Evolutionary conservation across 2,888 invertebrate species (phyloP).

Genomic region (Agrilus cyanescens): DNA sequence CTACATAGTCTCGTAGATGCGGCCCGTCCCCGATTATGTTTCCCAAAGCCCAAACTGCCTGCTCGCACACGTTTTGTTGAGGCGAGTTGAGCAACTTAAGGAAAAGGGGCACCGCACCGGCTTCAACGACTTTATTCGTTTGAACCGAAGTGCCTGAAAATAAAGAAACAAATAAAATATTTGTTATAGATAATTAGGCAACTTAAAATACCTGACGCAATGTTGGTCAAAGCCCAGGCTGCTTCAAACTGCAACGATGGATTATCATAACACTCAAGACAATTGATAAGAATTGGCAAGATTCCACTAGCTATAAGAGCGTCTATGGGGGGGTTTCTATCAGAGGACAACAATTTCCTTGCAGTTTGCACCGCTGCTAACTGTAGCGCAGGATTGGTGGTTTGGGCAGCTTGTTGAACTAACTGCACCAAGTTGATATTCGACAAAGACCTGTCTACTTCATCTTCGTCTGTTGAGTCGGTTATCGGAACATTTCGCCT

Average conservation of each 20-base stretch:
- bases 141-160: slow-evolving; percentile 64
- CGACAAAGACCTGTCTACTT: slow-evolving; percentile 56
- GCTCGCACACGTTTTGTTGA: slow-evolving; percentile 96
- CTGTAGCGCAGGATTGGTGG: slow-evolving; percentile 68
- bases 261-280: slow-evolving; percentile 76
- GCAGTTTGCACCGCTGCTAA: slow-evolving; percentile 89
- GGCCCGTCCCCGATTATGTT: slow-evolving; percentile 93
- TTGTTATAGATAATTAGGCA: slow-evolving; percentile 35
- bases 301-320: slow-evolving; percentile 89
- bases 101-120: slow-evolving; percentile 93
- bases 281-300: slow-evolving; percentile 74
- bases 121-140: slow-evolving; percentile 81
- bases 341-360: slow-evolving; percentile 89
- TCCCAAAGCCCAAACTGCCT: slow-evolving; percentile 97
- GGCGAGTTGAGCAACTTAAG: slow-evolving; percentile 82
- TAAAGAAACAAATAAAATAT: background rate
- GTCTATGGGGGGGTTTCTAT: slow-evolving; percentile 97
- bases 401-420: slow-evolving; percentile 75
- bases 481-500: slow-evolving; percentile 86
- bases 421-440: slow-evolving; percentile 68
- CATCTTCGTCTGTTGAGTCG: slow-evolving; percentile 75
- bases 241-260: slow-evolving; percentile 92
- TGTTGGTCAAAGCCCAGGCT: slow-evolving; percentile 95
- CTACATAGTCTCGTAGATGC: slow-evolving; percentile 85
- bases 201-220: slow-evolving; percentile 42